Evolutionary conservation across 2,888 invertebrate species (phyloP).

Genomic region (Noctuana brunneofusca): DNA sequence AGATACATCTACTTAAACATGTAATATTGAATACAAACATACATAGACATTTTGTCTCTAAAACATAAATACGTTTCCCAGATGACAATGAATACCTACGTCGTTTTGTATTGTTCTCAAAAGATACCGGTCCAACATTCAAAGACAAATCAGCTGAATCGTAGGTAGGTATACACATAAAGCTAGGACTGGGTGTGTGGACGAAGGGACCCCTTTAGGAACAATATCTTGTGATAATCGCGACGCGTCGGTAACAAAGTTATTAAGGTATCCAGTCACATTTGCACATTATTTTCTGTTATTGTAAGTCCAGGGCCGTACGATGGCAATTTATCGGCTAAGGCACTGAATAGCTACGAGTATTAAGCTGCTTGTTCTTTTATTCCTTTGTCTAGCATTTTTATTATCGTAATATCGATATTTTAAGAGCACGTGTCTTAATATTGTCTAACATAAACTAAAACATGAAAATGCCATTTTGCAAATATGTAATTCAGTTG

Average conservation of each 20-base stretch:
- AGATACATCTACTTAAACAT: no score
- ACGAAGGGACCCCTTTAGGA: constrained; percentile 1
- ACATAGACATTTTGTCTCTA: neutral
- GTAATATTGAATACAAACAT: neutral
- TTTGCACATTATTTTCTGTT: constrained; percentile 12
- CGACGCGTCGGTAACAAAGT: constrained; percentile 2
- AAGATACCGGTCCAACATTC: neutral
- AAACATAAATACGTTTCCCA: neutral
- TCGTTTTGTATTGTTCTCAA: constrained; percentile 6
- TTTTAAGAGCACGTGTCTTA: no score
- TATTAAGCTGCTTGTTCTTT: neutral
- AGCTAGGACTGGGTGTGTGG: neutral
- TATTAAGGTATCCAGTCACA: constrained; percentile 16
- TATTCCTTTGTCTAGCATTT: neutral
- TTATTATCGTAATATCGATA: neutral
- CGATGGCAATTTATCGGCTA: neutral
- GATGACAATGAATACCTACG: constrained; percentile 2
- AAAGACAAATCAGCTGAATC: constrained; percentile 4
- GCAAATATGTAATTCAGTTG: neutral
- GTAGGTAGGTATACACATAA: neutral
- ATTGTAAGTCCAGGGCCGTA: neutral
- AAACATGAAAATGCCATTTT: no score
- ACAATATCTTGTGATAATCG: constrained; percentile 11
- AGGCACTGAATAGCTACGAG: neutral
- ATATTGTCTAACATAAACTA: no score